phyloP scores from a whole-genome alignment of 2,888 invertebrate genomes.

The Agonopterix subpropinquella region DNA sequence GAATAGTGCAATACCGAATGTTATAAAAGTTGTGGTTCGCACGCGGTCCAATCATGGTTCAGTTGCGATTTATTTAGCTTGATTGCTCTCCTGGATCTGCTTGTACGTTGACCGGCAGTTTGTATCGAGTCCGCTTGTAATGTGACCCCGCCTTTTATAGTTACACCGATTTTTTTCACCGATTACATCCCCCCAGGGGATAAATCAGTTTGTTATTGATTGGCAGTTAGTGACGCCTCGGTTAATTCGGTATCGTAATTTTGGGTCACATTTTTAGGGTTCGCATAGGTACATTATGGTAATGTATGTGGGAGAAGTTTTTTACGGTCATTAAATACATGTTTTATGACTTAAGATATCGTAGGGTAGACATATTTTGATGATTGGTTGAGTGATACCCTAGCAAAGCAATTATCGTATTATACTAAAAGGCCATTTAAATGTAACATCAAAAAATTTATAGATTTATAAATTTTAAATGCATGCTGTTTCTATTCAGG shows the following conservation, averaged over 20 bases:
- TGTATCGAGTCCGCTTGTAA: slow-evolving; percentile 13
- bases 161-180: slow-evolving; percentile 27
- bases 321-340: background rate
- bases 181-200: slow-evolving; percentile 45
- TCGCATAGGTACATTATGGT: slow-evolving; percentile 28
- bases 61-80: no score
- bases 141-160: slow-evolving; percentile 12
- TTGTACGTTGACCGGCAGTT: no score
- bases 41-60: no score
- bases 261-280: slow-evolving; percentile 27
- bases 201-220: slow-evolving; percentile 69
- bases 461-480: no score
- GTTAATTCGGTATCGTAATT: slow-evolving; percentile 52
- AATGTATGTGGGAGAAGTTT: slow-evolving; percentile 32
- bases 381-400: no score
- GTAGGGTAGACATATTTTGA: slow-evolving; percentile 1
- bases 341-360: slow-evolving; percentile 15
- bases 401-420: no score
- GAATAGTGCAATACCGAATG: no score
- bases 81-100: no score
- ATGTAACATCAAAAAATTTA: no score
- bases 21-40: no score
- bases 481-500: no score
- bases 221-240: slow-evolving; percentile 66
- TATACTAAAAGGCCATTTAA: no score